Evolutionary conservation across 2,797 vertebrate species (phyloP), one percentile per base, ranked within the genome.

Genomic region (Periparus ater): DNA sequence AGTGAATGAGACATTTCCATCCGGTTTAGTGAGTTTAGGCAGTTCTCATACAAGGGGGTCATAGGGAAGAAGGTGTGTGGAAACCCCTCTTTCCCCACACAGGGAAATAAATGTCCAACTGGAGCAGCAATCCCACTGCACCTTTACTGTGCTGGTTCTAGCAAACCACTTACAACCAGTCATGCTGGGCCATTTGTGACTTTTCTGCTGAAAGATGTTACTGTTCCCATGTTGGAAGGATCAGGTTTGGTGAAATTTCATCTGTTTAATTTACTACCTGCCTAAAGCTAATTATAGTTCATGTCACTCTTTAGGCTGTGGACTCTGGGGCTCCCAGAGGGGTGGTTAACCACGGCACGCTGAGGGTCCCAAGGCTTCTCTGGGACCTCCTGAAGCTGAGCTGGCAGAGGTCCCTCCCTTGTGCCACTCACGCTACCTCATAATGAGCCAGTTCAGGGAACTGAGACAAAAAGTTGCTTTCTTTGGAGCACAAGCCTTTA

Each of bases 391-490:
- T 5, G n/a, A 10, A 45, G 68, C 32, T 1, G 67, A 57, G 68
- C 57, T 34, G 50, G 57, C 85, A 54, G 50, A 65, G 68, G 13
- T 76, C 61, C 75, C 72, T 93, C 87, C 85, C 42, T 12, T 34
- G 36, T 79, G 87, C 93, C 72, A 23, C 79, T 90, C 47, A 1
- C 5, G 19, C 75, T 80, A 9, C 85, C 7, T 25, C 8, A 85
- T 65, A 92, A 91, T 65, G 82, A 96, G 87, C 23, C 72, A 48
- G 53, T 72, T 93, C 88, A 93, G 88, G 65, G 78, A 95, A 65
- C 78, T 0, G 11, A 85, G 87, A 92, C 87, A 93, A 75, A 66
- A 95, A 60, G 65, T 54, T 93, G 92, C 91, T 95, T 95, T 91
- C 91, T 92, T 95, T 93, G 95, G 87, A 94, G 89, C 86, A 60